These are phyloP conservation scores for Sparidentex hasta DNA, from an alignment of 2,797 vertebrate genomes.

Conservation along the genomic window DNA sequence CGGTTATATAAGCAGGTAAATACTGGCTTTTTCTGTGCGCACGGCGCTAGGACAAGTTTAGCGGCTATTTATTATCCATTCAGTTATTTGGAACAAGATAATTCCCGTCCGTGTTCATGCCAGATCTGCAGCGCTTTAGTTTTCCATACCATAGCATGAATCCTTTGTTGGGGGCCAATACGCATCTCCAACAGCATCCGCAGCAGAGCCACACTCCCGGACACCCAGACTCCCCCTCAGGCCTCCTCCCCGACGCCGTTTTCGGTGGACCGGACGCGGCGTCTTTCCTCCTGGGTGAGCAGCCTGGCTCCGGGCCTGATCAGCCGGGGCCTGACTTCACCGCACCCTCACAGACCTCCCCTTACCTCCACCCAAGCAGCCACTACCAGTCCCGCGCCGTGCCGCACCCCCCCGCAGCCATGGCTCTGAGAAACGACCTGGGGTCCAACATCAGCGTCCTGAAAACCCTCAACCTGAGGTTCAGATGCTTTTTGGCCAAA, in stretches of 20 bases:
- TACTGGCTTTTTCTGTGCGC: conserved; percentile 16
- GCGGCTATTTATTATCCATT: not conserved
- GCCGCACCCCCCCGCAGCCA: conserved; percentile 88
- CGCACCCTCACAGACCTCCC: conserved; percentile 64
- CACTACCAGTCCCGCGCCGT: conserved; percentile 72
- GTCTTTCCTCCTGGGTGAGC: conserved; percentile 75
- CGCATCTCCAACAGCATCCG: conserved; percentile 88
- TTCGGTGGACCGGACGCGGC: conserved; percentile 75
- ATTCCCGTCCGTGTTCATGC: conserved; percentile 86
- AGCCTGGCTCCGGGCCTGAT: conserved; percentile 63
- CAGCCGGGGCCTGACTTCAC: conserved; percentile 75
- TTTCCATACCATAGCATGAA: conserved; percentile 92
- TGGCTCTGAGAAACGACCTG: conserved; percentile 95
- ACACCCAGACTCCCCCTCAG: conserved; percentile 85
- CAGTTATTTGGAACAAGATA: conserved; percentile 45
- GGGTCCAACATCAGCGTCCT: conserved; percentile 98
- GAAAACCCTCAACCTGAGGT: conserved; percentile 95
- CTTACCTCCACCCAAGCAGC: conserved; percentile 63
- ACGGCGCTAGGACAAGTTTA: not conserved
- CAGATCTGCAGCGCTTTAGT: conserved; percentile 90
- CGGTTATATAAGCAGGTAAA: conserved; percentile 62
- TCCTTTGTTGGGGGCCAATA: conserved; percentile 91
- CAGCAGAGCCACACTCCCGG: conserved; percentile 75
- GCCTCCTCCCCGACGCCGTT: conserved; percentile 77
- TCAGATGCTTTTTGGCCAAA: conserved; percentile 97